These are phyloP conservation scores for Takifugu bimaculatus DNA, from an alignment of 2,113 vertebrate genomes.

Conservation along the genomic window DNA sequence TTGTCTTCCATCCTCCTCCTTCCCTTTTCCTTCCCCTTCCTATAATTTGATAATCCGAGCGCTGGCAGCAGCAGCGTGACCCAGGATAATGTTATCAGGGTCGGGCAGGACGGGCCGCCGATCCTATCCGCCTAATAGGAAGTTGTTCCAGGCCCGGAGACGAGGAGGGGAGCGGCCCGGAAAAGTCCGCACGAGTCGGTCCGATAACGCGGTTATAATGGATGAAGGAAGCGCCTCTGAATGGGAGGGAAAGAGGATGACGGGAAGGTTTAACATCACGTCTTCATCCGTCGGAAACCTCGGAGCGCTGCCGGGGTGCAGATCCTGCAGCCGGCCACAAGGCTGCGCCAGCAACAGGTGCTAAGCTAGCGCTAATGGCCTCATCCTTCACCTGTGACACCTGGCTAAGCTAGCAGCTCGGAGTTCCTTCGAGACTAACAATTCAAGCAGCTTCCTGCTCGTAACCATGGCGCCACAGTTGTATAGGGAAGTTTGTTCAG, in stretches of 20 bases:
- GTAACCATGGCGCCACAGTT: too few relatives aligned
- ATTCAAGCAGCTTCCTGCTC: too few relatives aligned
- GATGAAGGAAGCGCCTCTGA: not conserved
- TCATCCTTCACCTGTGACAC: too few relatives aligned
- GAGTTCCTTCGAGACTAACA: too few relatives aligned
- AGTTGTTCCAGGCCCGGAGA: conserved; percentile 45
- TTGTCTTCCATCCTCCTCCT: conserved; percentile 27
- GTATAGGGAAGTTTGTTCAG: too few relatives aligned
- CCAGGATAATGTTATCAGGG: conserved; percentile 58
- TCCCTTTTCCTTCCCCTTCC: conserved; percentile 19
- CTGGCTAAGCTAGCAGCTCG: too few relatives aligned
- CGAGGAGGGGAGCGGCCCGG: conserved; percentile 6
- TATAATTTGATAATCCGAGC: conserved; percentile 51
- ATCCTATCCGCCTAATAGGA: conserved; percentile 56
- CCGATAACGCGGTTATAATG: conserved; percentile 11
- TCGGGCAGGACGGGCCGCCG: conserved; percentile 35
- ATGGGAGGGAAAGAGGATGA: conserved; percentile 2
- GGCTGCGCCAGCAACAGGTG: too few relatives aligned
- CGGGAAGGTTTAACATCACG: not conserved
- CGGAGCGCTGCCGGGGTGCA: not conserved
- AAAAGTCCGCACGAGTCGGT: conserved; percentile 1
- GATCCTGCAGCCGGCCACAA: too few relatives aligned
- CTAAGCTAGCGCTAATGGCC: too few relatives aligned
- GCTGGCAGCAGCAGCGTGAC: conserved; percentile 39
- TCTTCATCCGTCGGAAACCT: not conserved